Evolutionary conservation across 2,797 vertebrate genomes (phyloP), one percentile per base, ranked within the genome.

Genomic region (Naso thynnoides): DNA sequence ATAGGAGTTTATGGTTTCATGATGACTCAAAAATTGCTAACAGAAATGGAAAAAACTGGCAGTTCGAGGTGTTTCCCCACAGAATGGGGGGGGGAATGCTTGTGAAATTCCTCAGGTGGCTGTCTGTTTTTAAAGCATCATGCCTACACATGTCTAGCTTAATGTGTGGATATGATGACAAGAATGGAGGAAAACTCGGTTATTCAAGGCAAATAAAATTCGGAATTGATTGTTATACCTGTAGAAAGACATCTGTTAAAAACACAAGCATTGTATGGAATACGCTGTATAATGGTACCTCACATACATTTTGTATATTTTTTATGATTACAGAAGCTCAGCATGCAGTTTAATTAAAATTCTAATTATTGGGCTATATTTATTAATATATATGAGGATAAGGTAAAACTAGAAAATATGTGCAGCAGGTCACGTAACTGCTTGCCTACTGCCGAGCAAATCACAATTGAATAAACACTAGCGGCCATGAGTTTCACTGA

Each of bases 101-200:
- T 78, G 76, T 76, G 50, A 86, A 83, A 87, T 85, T 87, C 83
- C 84, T 79, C 79, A 76, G 42, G 24, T 39, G 56, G 33, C 47
- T 55, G 81, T 68, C 59, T 67, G 52, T 1, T 6, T 18, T 0
- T 2, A 52, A 47, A 50, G 60, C 49, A 26, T 58, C 76, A 6
- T 70, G 74, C 26, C 76, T 64, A 61, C 72, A 83, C 85, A 78
- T 57, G 77, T 76, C 41, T 4, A 14, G 18, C n/a, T n/a, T 48
- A 33, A 27, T 26, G 18, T 8, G 24, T 18, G 4, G 19, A 49
- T 47, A 19, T 16, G 8, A 29, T 41, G 26, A 64, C 4, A 8
- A 24, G 1, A 13, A 6, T 3, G 27, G 23, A 5, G 7, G 29
- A 48, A 58, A 45, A 64, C 52, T 19, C 14, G 24, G 2, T 23